Conservation (phyloP, 2,888 invertebrate genomes). For the Dolichomitus sp. region DNA sequence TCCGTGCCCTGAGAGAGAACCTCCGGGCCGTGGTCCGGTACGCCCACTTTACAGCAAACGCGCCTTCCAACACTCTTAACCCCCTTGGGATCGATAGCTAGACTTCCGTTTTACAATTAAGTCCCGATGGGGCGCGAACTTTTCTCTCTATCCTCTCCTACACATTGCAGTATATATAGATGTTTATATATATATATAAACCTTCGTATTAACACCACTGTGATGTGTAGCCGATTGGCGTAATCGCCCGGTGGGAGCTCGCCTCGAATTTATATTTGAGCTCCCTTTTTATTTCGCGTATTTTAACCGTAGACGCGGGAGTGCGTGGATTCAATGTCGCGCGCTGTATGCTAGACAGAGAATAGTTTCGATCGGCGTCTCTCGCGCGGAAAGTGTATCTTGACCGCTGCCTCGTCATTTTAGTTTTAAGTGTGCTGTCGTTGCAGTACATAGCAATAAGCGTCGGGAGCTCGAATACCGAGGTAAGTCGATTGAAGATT, state of each 20-base stretch:
- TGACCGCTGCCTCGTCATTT: slow-evolving; percentile 57
- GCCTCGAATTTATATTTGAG: slow-evolving; percentile 63
- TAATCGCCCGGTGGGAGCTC: slow-evolving; percentile 53
- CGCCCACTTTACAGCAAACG: slow-evolving; percentile 56
- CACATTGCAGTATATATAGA: not conserved
- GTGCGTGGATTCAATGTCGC: slow-evolving; percentile 28
- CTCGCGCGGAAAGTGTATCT: slow-evolving; percentile 59
- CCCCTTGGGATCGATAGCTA: slow-evolving; percentile 73
- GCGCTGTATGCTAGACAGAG: not conserved
- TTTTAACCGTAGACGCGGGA: slow-evolving; percentile 15
- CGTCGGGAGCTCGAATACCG: slow-evolving; percentile 36
- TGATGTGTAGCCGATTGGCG: slow-evolving; percentile 23
- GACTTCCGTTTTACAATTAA: slow-evolving; percentile 80
- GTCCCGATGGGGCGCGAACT: slow-evolving; percentile 66
- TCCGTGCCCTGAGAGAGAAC: slow-evolving; percentile 47
- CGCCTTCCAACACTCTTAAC: slow-evolving; percentile 30
- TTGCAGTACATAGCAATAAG: slow-evolving; percentile 14
- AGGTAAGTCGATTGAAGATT: slow-evolving; percentile 40
- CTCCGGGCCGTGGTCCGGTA: slow-evolving; percentile 38
- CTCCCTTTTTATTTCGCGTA: slow-evolving; percentile 41
- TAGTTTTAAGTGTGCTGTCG: slow-evolving; percentile 61
- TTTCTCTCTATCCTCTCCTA: slow-evolving; percentile 16
- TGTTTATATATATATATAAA: not conserved
- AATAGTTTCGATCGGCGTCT: slow-evolving; percentile 12
- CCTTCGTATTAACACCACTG: not conserved